Base-by-base conservation (phyloP, 2,888 invertebrate genomes). In the Tineola bisselliella region DNA sequence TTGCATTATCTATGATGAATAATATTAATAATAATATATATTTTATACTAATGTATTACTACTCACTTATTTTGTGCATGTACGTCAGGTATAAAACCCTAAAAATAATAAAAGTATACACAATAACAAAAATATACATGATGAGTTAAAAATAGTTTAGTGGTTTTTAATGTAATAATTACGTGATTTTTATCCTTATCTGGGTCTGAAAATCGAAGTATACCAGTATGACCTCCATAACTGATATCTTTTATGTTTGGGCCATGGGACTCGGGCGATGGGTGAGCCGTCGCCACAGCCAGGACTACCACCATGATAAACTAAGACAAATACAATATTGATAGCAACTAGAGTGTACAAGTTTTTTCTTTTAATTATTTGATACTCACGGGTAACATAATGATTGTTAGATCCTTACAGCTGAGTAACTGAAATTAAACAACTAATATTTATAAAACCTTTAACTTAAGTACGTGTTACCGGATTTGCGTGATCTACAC, bases 41-140 rank as follows among this genome's bases (percentile, higher is more conserved):
- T n/a, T n/a, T 52, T 52, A 13, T 4, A 5, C 3, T 52, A 18
- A 52, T 10, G 10, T 6, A 54, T 25, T 54, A 19, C 25, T 61
- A 65, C 67, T 69, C 65, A 75, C 75, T 65, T 69, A 63, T 76
- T 74, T 63, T 75, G 75, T 52, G 66, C 69, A 59, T 69, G 68
- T 11, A 75, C 70, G 60, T 75, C 69, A 13, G 68, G 68, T 31
- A 44, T 62, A 54, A 66, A 67, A 19, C 65, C 68, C 75, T 75
- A 69, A 64, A 59, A 64, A 62, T 11, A 61, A 43, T 25, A 3
- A 43, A 43, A 43, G n/a, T n/a, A 25, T 25, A 4, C 25, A 25
- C 4, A 4, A 6, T 25, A 25, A 4, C 6, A 25, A 25, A 25
- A 4, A 25, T 25, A 25, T 2, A 25, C 25, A 25, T 25, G 25